Base-by-base conservation (phyloP, 1,140 invertebrate genomes). In the Lerema accius region DNA sequence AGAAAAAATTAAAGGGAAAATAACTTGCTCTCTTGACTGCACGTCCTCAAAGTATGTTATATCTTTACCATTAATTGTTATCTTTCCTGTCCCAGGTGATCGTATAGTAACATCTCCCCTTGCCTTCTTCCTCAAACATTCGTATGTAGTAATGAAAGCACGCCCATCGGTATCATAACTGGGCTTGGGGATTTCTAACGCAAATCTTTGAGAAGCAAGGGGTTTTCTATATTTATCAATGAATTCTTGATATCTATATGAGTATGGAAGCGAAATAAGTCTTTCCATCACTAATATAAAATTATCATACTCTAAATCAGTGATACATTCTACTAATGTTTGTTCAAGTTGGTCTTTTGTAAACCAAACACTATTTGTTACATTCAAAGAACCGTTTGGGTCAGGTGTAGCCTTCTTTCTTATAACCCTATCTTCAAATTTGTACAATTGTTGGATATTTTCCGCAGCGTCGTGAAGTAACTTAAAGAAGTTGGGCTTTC, bases 1-100 rank as follows among this genome's bases (percentile, higher is more conserved):
- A 56, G 94, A 93, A 75, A 98, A 96, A 68, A 96, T 93, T 42
- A 99, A 91, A 3, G 98, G 98, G 83, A 97, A 98, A 63, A 99
- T 84, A 11, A 99, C 71, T 92, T 96, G 95, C 86, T 96, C 96
- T 67, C 95, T 94, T 39, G 93, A 82, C 77, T 96, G 93, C 7
- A 93, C 82, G 68, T 93, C 86, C 23, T 91, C 73, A 80, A 97
- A 97, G 79, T 96, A 98, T 0, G 91, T 92, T n/a, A 98, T 93
- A 72, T 94, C 93, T 72, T 94, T 70, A 11, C 94, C 95, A 91
- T 99, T 98, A 40, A 99, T 96, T 15, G 85, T 93, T 58, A 98
- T 93, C 76, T 94, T 92, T 9, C 98, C 98, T 28, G 95, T 94
- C 11, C 98, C 98, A 50, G 96, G 94, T 5, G 93, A 94, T 53